Base-by-base conservation (phyloP, 1,140 invertebrate genomes). In the Chlorops oryzae region DNA sequence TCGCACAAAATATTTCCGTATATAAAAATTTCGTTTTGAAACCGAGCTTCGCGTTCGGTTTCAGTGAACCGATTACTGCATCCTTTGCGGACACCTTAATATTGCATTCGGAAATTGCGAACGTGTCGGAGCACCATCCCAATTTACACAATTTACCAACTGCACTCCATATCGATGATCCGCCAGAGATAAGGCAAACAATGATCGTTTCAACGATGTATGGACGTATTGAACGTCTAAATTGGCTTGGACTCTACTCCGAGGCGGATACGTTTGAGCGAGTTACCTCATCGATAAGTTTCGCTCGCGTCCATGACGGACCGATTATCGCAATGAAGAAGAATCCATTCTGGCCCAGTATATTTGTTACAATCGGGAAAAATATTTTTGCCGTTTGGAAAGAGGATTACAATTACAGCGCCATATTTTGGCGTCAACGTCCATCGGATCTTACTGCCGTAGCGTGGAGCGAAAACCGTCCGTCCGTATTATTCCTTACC, bases 281-380 rank as follows among this genome's bases (percentile, higher is more conserved):
- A 59, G 77, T 62, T 58, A 74, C 52, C 61, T 66, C 52, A 65
- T 56, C 50, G 73, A 76, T 62, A 47, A 69, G 23, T 75, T 70
- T 50, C 75, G 75, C 53, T 69, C 61, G 50, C 28, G 77, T 82
- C 43, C 85, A 88, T 58, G 82, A 87, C 59, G 85, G 85, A 0
- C 79, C 82, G 3, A 62, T 87, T 13, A 73, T 75, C 1, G 68
- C 76, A 21, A 61, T 77, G 3, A 60, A 76, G 24, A 77, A 78
- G 62, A 83, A 82, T 57, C 75, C 73, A 6, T 76, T 78, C 50
- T 65, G 78, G 10, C 59, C 64, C 6, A 65, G 78, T 41, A 52
- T 81, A 4, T 75, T 81, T 34, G 63, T 81, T 2, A 79, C 79
- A 0, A 64, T 81, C 3, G 82, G 82, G 1, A 79, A 80, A 13